Evolutionary conservation across 2,888 invertebrate genomes (phyloP), one percentile per base, ranked within the genome.

Genomic region (Vannuccia rotundouncinata): DNA sequence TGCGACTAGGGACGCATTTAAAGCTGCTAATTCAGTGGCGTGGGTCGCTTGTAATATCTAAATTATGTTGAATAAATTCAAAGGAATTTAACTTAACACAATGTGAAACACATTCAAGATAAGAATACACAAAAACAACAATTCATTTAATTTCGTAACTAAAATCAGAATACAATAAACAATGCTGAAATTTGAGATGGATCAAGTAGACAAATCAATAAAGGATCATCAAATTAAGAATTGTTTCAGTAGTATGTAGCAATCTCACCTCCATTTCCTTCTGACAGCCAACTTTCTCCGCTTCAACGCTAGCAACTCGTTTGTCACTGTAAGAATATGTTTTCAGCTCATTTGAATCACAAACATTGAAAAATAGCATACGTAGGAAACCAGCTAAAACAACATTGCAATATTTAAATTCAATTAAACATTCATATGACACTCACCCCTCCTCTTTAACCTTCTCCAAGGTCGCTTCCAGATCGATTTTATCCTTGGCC

Each of bases 401-500:
- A 45, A 45, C 17, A 45, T 45, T 45, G 45, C 5, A 45, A 5
- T 45, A 17, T 45, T 13, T 45, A 13, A 45, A 45, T 13, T 45
- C 5, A 45, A 17, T 13, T 45, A 45, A 45, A 45, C 5, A 45
- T 45, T 45, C 10, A 45, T 45, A 45, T 45, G n/a, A 73, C 74
- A 75, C 75, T 75, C 75, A 75, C 75, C 31, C 31, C 5, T 75
- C 75, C 2, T 10, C 31, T 27, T 75, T 30, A 13, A 75, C 31
- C 75, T 28, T 10, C 27, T 75, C 75, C 29, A 75, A 30, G 2
- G 2, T 1, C 22, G 2, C 27, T 2, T 2, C 17, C 27, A 75
- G 75, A 10, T 75, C 75, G 2, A 1, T 13, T n/a, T 75, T 75
- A 22, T 5, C 75, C 31, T 28, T 75, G 1, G 13, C 75, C 75